A percentile compares a stretch with the other conserved stretches of the same genome.
phyloP scores from a whole-genome alignment of 2,797 vertebrate genomes.

The Discoglossus pictus region DNA sequence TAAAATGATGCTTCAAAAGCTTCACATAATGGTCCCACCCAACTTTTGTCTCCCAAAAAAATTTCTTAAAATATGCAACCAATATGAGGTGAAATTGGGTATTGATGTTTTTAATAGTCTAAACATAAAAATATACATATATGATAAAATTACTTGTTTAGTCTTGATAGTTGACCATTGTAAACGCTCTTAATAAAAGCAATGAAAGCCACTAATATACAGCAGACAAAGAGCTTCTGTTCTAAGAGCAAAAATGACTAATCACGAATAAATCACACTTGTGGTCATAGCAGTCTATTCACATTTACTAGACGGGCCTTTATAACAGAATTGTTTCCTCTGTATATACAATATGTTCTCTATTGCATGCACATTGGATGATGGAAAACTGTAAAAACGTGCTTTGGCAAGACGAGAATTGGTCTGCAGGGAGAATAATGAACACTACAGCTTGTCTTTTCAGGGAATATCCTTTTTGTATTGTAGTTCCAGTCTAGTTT shows the following conservation, averaged over 20 bases:
- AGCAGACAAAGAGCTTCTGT: constrained; percentile 33
- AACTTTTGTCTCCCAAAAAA: too few relatives aligned
- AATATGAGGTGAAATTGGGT: too few relatives aligned
- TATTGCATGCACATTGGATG: constrained; percentile 11
- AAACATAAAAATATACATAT: too few relatives aligned
- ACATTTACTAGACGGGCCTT: constrained; percentile 24
- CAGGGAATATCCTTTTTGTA: neutral
- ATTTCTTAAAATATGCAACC: too few relatives aligned
- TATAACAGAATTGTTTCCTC: constrained; percentile 3
- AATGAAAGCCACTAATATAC: constrained; percentile 24
- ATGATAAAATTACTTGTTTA: too few relatives aligned
- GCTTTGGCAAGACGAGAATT: constrained; percentile 7
- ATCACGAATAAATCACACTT: constrained; percentile 24
- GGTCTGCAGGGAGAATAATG: constrained; percentile 8
- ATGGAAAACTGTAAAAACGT: constrained; percentile 8
- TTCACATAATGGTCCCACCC: too few relatives aligned
- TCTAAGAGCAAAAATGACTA: neutral
- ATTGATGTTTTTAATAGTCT: too few relatives aligned
- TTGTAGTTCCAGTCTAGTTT: neutral
- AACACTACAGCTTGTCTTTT: constrained; percentile 26
- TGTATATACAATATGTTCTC: constrained; percentile 19
- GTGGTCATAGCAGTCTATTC: constrained; percentile 12
- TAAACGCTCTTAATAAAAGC: neutral
- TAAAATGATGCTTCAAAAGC: too few relatives aligned
- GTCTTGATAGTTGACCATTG: too few relatives aligned